Conservation (phyloP, 2,797 vertebrate genomes). For the Emydoidea blandingii region DNA sequence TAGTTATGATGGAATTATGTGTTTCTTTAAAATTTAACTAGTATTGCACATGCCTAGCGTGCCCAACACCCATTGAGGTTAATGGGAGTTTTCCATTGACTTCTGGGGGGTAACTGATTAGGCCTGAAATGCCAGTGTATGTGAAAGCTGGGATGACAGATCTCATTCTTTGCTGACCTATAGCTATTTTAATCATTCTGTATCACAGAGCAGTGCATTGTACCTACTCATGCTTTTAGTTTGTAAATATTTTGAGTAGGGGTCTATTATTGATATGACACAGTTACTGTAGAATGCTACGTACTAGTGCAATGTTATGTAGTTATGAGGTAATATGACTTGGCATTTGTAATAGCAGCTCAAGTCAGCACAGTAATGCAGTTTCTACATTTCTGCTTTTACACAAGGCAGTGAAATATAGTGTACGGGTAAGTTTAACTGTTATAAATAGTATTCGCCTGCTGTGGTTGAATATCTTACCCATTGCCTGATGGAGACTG, state of each 20-base stretch:
- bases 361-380: not conserved
- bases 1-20: not conserved
- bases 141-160: not conserved
- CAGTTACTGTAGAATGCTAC: rapidly evolving
- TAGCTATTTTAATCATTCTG: rapidly evolving
- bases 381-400: not conserved
- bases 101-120: not conserved
- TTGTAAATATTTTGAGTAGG: not conserved
- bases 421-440: not conserved
- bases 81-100: not conserved
- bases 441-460: not conserved
- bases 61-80: not conserved
- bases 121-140: not conserved
- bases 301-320: rapidly evolving
- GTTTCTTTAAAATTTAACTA: too few relatives aligned
- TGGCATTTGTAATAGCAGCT: not conserved
- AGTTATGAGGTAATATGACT: not conserved
- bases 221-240: not conserved
- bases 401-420: not conserved
- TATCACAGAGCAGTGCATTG: rapidly evolving
- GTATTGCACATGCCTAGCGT: rapidly evolving
- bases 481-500: not conserved
- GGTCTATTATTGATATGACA: not conserved
- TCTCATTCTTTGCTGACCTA: not conserved
- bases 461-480: not conserved